Conservation (phyloP, 2,888 invertebrate species). For the Troides oblongomaculatus region DNA sequence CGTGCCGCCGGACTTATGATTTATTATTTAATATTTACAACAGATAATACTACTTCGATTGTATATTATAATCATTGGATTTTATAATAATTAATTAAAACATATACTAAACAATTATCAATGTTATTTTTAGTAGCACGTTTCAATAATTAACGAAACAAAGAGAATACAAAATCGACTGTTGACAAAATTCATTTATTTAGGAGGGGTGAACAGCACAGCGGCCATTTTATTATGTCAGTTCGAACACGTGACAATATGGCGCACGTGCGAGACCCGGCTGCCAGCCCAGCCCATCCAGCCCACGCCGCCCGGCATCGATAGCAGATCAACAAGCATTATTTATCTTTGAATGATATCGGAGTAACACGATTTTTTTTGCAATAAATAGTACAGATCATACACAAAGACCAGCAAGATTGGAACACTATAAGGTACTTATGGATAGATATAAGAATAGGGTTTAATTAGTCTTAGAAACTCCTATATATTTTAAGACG, state of each 20-base stretch:
- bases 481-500: too few relatives aligned
- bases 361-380: background rate
- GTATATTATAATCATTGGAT: too few relatives aligned
- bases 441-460: too few relatives aligned
- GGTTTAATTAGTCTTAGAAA: too few relatives aligned
- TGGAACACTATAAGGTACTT: too few relatives aligned
- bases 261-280: slow-evolving; percentile 5
- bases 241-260: slow-evolving; percentile 6
- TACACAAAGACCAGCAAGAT: too few relatives aligned
- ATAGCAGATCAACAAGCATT: background rate
- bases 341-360: background rate
- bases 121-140: background rate
- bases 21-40: too few relatives aligned
- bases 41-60: too few relatives aligned
- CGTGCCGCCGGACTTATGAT: too few relatives aligned
- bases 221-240: slow-evolving; percentile 3
- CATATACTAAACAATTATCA: too few relatives aligned
- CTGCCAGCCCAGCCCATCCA: background rate
- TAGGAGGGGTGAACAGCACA: background rate
- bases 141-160: background rate
- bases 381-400: background rate
- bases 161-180: background rate
- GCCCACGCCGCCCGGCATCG: background rate
- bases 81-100: too few relatives aligned
- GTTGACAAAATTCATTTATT: background rate